These are phyloP conservation scores for Acanthis flammea DNA, from an alignment of 2,797 vertebrate species.

Conservation along the genomic window DNA sequence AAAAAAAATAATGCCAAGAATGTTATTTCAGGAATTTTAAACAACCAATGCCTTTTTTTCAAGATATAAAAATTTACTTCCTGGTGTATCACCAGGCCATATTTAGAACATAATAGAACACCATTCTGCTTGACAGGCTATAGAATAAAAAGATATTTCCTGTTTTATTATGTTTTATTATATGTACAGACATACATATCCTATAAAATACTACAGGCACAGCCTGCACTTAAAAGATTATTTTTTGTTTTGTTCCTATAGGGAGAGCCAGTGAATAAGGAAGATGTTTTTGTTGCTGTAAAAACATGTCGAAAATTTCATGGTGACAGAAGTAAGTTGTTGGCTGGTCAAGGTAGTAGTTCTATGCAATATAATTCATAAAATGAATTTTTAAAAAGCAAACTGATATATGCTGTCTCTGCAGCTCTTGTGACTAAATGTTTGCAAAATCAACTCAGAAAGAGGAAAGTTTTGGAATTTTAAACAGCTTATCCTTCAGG, in stretches of 20 bases:
- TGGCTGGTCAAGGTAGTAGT: background rate
- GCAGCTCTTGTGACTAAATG: background rate
- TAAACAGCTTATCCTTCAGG: background rate
- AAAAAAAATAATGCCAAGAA: background rate
- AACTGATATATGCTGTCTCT: background rate
- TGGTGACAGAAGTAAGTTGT: conserved; percentile 88
- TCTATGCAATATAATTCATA: background rate
- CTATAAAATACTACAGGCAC: background rate
- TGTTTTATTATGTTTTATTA: background rate
- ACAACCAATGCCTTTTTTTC: background rate
- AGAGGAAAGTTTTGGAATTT: background rate
- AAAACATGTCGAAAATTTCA: conserved; percentile 98
- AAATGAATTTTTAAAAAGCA: background rate
- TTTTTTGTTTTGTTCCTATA: conserved; percentile 59
- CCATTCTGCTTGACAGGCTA: background rate
- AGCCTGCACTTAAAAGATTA: background rate
- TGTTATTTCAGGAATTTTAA: background rate
- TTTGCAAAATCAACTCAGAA: background rate
- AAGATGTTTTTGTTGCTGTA: conserved; percentile 92
- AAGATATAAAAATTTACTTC: background rate
- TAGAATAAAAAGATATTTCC: background rate
- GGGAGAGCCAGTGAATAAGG: conserved; percentile 85
- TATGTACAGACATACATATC: background rate
- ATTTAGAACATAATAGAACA: background rate
- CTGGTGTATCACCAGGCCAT: background rate